A percentile compares a stretch with the other conserved stretches of the same genome.
These are phyloP conservation scores for Montifringilla adamsi DNA, from an alignment of 2,113 vertebrate genomes.

Conservation along the genomic window DNA sequence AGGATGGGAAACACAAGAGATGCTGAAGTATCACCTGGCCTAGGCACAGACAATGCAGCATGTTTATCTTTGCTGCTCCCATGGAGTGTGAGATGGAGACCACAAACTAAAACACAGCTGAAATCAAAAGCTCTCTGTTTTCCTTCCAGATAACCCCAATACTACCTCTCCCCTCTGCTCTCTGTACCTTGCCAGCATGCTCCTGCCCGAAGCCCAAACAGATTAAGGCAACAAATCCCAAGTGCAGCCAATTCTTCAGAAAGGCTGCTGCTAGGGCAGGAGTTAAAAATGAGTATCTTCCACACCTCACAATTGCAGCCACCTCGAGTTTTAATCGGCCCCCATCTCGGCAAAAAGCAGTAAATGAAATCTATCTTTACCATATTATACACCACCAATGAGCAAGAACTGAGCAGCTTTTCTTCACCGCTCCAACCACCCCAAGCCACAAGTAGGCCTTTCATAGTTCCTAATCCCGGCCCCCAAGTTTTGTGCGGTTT, in stretches of 20 bases:
- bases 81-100: background rate
- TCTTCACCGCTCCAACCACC: conserved; percentile 67
- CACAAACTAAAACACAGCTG: conserved; percentile 41
- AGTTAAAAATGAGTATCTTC: conserved; percentile 71
- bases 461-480: conserved; percentile 76
- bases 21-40: conserved; percentile 2
- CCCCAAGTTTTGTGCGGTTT: conserved; percentile 71
- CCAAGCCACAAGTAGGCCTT: conserved; percentile 74
- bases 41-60: background rate
- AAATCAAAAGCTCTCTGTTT: conserved; percentile 75
- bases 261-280: conserved; percentile 65
- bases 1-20: conserved; percentile 7
- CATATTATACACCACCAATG: conserved; percentile 77
- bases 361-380: conserved; percentile 76
- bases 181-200: conserved; percentile 68
- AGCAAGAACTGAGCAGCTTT: conserved; percentile 81
- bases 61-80: conserved; percentile 55
- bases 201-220: conserved; percentile 60
- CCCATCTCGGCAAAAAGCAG: conserved; percentile 48
- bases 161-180: conserved; percentile 55
- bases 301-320: conserved; percentile 39
- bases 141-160: conserved; percentile 66
- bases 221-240: conserved; percentile 67
- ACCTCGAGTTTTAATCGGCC: conserved; percentile 67
- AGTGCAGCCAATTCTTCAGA: conserved; percentile 68